Evolutionary conservation across 2,888 invertebrate species (phyloP).

Genomic region (Drosophila differens): DNA sequence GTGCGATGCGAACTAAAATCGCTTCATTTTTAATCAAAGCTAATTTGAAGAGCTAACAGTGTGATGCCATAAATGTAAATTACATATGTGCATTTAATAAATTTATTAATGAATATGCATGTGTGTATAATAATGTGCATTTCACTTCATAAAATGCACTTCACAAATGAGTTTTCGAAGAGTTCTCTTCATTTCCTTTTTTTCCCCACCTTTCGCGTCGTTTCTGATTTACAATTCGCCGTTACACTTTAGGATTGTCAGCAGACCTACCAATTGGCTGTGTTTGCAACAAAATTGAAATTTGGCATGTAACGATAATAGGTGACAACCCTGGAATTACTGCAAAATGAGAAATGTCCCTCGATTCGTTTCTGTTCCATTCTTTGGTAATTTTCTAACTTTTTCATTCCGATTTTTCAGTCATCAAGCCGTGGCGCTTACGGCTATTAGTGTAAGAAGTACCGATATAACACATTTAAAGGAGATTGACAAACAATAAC

Average conservation of each 20-base stretch:
- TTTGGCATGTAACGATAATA: background rate
- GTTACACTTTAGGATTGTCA: background rate
- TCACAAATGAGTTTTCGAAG: background rate
- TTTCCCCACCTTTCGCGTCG: background rate
- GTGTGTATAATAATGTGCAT: background rate
- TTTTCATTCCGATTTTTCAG: background rate
- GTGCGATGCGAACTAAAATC: background rate
- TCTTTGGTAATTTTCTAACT: background rate
- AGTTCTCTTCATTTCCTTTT: background rate
- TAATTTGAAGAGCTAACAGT: background rate
- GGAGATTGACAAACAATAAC: background rate
- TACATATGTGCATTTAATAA: background rate
- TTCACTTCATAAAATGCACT: background rate
- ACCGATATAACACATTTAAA: background rate
- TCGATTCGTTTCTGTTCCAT: background rate
- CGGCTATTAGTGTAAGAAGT: background rate
- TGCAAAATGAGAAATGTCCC: background rate
- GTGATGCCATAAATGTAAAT: background rate
- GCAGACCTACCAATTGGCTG: background rate
- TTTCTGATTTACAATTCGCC: background rate
- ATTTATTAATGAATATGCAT: background rate
- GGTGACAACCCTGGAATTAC: background rate
- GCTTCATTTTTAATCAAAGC: background rate
- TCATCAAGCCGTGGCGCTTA: background rate
- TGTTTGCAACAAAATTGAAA: background rate